phyloP scores from a whole-genome alignment of 2,113 vertebrate species.

The Boulengeromyrus knoepffleri region DNA sequence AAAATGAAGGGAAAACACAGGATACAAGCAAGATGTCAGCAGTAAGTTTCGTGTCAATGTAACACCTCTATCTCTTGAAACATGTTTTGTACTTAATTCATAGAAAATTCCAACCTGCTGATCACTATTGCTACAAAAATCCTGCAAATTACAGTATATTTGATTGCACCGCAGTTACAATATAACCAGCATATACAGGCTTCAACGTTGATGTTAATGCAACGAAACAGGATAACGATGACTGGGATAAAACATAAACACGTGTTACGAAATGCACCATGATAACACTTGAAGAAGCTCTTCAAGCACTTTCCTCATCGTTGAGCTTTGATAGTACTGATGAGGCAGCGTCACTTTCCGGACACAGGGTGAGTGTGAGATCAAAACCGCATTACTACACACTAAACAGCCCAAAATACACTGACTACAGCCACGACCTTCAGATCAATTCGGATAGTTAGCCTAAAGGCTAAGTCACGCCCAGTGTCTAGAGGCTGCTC shows the following conservation, averaged over 20 bases:
- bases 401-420: not conserved
- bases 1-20: not conserved
- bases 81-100: not conserved
- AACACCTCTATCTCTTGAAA: no score
- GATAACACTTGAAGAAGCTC: not conserved
- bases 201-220: not conserved
- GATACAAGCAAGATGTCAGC: not conserved
- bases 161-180: not conserved
- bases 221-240: not conserved
- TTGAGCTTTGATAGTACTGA: not conserved
- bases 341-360: not conserved
- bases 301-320: not conserved
- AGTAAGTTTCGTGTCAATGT: no score
- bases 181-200: not conserved
- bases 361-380: not conserved
- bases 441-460: not conserved
- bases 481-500: conserved; percentile 17
- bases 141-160: not conserved
- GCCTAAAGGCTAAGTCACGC: not conserved
- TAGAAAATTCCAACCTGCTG: not conserved
- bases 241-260: not conserved
- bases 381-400: not conserved
- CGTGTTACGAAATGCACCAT: not conserved
- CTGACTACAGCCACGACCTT: not conserved
- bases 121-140: not conserved